Conservation (phyloP, 2,888 invertebrate species). For the Megamerina dolium region DNA sequence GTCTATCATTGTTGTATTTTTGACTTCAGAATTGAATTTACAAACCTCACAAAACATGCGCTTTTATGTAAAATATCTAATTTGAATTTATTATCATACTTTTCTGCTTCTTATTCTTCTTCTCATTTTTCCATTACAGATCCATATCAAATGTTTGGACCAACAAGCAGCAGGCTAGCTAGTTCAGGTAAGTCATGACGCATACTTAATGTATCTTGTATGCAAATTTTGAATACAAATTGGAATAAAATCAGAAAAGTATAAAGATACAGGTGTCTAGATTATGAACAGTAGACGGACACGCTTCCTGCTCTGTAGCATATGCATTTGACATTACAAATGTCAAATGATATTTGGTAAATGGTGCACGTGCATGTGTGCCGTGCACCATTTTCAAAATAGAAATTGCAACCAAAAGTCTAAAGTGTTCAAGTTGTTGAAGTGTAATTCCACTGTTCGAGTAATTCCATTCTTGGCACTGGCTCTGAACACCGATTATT, state of each 20-base stretch:
- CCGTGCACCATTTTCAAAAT: no score
- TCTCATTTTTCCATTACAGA: no score
- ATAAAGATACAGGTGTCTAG: conserved; percentile 45
- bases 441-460: no score
- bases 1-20: no score
- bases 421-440: no score
- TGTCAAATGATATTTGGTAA: conserved; percentile 15
- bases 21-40: no score
- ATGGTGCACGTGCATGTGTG: conserved; percentile 24
- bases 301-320: conserved; percentile 1
- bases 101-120: no score
- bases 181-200: conserved; percentile 71
- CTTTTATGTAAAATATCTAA: no score
- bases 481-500: conserved; percentile 17
- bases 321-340: conserved; percentile 5
- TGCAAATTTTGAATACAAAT: neutral
- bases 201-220: neutral
- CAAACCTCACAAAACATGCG: no score
- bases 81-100: no score
- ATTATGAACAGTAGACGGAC: conserved; percentile 26
- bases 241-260: conserved; percentile 21
- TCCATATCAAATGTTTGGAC: conserved; percentile 98
- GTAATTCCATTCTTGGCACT: no score
- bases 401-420: no score
- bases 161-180: conserved; percentile 91